phyloP scores from a whole-genome alignment of 1,140 invertebrate genomes.

The Eriosoma lanigerum region DNA sequence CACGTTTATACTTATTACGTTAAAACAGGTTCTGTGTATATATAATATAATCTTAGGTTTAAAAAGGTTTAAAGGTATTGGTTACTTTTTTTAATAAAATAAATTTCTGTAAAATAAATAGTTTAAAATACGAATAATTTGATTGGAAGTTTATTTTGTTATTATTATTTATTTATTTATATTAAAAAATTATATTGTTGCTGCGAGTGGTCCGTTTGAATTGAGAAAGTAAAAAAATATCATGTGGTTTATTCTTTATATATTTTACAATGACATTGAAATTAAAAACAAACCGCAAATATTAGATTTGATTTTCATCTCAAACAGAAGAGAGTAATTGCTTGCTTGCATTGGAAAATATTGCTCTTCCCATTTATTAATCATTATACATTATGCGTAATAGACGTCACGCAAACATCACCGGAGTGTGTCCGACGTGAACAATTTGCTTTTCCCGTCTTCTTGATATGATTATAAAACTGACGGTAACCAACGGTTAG shows the following conservation, averaged over 20 bases:
- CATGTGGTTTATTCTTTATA: too few relatives aligned
- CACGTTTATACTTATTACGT: too few relatives aligned
- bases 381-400: neutral
- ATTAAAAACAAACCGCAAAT: neutral
- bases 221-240: conserved; percentile 9
- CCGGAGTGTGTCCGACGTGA: conserved; percentile 4
- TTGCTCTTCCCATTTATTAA: neutral
- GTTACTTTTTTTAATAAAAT: too few relatives aligned
- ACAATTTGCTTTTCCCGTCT: conserved; percentile 23
- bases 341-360: conserved; percentile 5
- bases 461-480: neutral
- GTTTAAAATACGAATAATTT: too few relatives aligned
- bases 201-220: neutral
- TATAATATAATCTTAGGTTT: too few relatives aligned
- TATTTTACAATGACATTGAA: neutral
- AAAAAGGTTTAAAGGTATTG: too few relatives aligned
- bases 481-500: too few relatives aligned
- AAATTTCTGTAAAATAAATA: too few relatives aligned
- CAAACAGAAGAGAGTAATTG: neutral
- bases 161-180: too few relatives aligned
- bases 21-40: too few relatives aligned
- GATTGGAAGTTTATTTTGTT: too few relatives aligned
- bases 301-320: conserved; percentile 18
- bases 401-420: conserved; percentile 18
- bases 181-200: too few relatives aligned